These are phyloP conservation scores for Lysandra bellargus DNA, from an alignment of 2,888 invertebrate genomes.

Conservation along the genomic window DNA sequence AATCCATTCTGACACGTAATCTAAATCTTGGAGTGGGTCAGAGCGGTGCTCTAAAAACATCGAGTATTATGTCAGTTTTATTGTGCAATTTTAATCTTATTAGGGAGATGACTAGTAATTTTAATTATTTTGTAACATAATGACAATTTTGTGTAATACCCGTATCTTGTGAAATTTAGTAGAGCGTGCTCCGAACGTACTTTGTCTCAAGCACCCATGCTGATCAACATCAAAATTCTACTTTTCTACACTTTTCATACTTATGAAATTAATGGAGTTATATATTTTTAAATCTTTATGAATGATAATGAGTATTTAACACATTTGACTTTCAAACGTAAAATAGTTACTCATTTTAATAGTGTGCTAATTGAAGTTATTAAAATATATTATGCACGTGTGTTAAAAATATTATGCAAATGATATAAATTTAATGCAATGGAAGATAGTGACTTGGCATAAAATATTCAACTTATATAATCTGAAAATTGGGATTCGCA, in stretches of 20 bases:
- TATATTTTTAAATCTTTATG: background rate
- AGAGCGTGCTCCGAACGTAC: background rate
- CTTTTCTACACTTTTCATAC: background rate
- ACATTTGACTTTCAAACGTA: background rate
- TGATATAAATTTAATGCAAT: background rate
- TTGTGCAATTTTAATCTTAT: background rate
- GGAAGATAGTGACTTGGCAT: background rate
- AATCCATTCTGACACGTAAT: slow-evolving; percentile 31
- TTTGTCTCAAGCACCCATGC: background rate
- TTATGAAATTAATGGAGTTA: background rate
- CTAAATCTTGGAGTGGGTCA: background rate
- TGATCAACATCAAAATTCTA: background rate
- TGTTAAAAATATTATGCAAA: background rate
- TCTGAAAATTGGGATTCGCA: background rate
- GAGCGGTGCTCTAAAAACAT: background rate
- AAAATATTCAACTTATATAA: background rate
- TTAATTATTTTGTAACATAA: slow-evolving; percentile 19
- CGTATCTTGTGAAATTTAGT: background rate
- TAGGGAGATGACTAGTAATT: background rate
- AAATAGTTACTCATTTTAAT: background rate
- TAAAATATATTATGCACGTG: background rate
- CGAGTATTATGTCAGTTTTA: background rate
- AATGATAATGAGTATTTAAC: background rate
- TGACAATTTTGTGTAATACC: background rate
- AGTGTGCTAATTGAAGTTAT: background rate